Percentiles rank a stretch among this genome's conserved stretches.
Conservation (phyloP, 2,888 invertebrate genomes). For the Caradrina kadenii region DNA sequence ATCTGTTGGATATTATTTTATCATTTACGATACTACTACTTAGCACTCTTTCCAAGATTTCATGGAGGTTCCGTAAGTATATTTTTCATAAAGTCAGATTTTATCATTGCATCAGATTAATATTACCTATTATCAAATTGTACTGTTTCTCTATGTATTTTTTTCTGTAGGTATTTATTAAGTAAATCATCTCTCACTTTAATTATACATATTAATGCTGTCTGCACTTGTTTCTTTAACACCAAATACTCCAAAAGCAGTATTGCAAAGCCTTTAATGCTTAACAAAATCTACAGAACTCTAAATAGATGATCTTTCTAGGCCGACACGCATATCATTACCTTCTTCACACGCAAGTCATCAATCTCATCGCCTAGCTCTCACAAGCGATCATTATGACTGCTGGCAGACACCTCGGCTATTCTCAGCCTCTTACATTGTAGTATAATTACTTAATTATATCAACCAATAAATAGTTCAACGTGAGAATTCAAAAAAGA, state of each 20-base stretch:
- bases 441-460: constrained; percentile 56
- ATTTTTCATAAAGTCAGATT: background rate
- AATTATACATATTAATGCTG: background rate
- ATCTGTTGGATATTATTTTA: constrained; percentile 11
- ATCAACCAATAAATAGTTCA: constrained; percentile 55
- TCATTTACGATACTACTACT: too few relatives aligned
- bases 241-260: background rate
- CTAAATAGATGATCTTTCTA: constrained; percentile 17
- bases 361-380: constrained; percentile 46
- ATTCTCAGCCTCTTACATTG: constrained; percentile 53
- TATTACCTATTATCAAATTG: too few relatives aligned
- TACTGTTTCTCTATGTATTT: too few relatives aligned
- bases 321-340: constrained; percentile 34
- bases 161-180: too few relatives aligned
- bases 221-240: background rate
- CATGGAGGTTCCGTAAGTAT: constrained; percentile 21
- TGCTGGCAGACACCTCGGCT: constrained; percentile 38
- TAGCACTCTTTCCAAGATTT: too few relatives aligned
- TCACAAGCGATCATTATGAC: constrained; percentile 40
- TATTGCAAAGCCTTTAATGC: background rate
- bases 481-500: constrained; percentile 38
- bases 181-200: background rate
- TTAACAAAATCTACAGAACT: background rate
- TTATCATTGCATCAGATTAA: too few relatives aligned
- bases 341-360: constrained; percentile 32